Conservation (phyloP, 2,888 invertebrate species). For the Ochropleura leucogaster region DNA sequence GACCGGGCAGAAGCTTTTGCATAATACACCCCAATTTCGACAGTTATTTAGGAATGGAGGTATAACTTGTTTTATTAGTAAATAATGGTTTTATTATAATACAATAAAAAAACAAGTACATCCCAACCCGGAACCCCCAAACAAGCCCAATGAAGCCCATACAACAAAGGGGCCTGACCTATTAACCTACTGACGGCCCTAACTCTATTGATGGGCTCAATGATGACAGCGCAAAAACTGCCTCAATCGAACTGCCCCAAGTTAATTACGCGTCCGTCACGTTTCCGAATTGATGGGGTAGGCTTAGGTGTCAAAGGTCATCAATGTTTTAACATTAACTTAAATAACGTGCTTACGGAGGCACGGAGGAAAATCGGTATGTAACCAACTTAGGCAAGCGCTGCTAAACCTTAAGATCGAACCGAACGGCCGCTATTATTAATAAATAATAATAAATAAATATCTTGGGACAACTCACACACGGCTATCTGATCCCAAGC, state of each 20-base stretch:
- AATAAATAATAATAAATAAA: too few relatives aligned
- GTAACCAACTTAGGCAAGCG: too few relatives aligned
- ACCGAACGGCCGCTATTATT: too few relatives aligned
- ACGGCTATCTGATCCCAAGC: too few relatives aligned
- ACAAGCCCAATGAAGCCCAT: not conserved
- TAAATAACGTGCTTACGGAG: too few relatives aligned
- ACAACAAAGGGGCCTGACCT: slow-evolving; percentile 31
- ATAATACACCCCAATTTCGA: not conserved
- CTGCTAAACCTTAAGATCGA: too few relatives aligned
- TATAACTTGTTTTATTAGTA: not conserved
- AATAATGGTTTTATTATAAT: not conserved
- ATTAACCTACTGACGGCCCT: slow-evolving; percentile 19
- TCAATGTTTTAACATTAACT: not conserved
- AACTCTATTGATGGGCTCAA: not conserved
- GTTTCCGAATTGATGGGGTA: not conserved
- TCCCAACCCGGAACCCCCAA: not conserved
- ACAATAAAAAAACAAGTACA: not conserved
- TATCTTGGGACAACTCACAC: too few relatives aligned
- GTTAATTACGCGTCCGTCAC: slow-evolving; percentile 31
- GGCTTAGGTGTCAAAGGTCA: not conserved
- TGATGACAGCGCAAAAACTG: slow-evolving; percentile 43
- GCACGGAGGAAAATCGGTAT: too few relatives aligned
- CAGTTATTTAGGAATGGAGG: too few relatives aligned
- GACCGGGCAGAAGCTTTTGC: not conserved
- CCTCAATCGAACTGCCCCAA: slow-evolving; percentile 17